Evolutionary conservation across 2,797 vertebrate genomes (phyloP), one percentile per base, ranked within the genome.

Genomic region (Eutrigla gurnardus): DNA sequence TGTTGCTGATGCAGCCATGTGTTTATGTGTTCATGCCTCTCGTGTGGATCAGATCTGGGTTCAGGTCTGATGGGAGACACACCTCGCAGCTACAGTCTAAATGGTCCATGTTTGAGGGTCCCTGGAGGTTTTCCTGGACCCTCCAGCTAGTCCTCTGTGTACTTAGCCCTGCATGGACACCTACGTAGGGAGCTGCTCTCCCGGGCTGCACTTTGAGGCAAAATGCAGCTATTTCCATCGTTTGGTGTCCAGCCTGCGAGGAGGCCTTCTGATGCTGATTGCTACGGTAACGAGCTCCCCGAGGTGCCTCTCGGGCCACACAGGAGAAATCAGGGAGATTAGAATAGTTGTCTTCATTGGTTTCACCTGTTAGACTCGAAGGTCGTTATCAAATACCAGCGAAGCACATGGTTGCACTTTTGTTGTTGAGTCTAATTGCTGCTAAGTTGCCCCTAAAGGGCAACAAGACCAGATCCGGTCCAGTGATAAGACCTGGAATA

Each of bases 221-320:
- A 80, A 65, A 70, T 50, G 50, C 52, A 47, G 50, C 49, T 55
- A 67, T 42, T 60, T 25, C 6, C 39, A 66, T 55, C 72, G 43
- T 68, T 46, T 14, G n/a, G 67, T 89, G 82, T 84, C 64, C 52
- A 59, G 43, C 55, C 72, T 80, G 75, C 64, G 69, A 67, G 54
- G 82, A 58, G 65, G 25, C 25, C 43, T 49, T 75, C 46, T 47
- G 65, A 75, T 63, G 70, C 77, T 76, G 78, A 82, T 78, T 43
- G 71, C 40, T 62, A 14, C 78, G 10, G 55, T 75, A 77, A 78
- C 77, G 11, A 66, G 36, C 75, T 86, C 79, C 64, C 62, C 37
- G 54, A 81, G 65, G 67, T 36, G 62, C 45, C 58, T 57, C 76
- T 68, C 25, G 72, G 80, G 81, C 77, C 71, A 1, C 37, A 18